Conservation (phyloP, 2,113 vertebrate genomes). For the Cervus canadensis region DNA sequence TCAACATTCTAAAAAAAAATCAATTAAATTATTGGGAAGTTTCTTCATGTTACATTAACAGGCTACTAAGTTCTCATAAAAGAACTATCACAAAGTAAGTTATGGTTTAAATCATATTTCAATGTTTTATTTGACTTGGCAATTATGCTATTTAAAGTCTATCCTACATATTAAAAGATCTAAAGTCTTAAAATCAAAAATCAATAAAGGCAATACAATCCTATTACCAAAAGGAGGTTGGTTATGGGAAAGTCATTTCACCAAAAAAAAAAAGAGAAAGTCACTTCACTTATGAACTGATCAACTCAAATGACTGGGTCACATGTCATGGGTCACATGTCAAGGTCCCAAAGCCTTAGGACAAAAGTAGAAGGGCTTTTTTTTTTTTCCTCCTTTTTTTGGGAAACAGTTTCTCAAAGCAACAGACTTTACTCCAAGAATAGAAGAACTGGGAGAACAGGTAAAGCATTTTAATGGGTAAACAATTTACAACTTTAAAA, state of each 20-base stretch:
- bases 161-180: neutral
- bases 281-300: neutral
- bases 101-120: neutral
- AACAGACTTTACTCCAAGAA: conserved; percentile 19
- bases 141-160: conserved; percentile 27
- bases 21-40: neutral
- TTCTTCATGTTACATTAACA: neutral
- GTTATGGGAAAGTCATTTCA: neutral
- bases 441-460: neutral
- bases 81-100: neutral
- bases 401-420: neutral
- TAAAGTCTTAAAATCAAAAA: neutral
- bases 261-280: neutral
- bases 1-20: conserved; percentile 23
- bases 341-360: neutral
- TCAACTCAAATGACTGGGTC: neutral
- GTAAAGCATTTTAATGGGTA: neutral
- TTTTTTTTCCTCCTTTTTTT: neutral
- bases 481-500: conserved; percentile 13
- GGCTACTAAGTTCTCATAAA: neutral
- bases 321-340: neutral
- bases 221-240: neutral
- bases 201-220: neutral
- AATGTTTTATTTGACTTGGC: neutral
- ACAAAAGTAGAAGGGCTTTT: neutral